These are phyloP conservation scores for Watsonalla cultraria DNA, from an alignment of 2,888 invertebrate genomes.

Conservation along the genomic window DNA sequence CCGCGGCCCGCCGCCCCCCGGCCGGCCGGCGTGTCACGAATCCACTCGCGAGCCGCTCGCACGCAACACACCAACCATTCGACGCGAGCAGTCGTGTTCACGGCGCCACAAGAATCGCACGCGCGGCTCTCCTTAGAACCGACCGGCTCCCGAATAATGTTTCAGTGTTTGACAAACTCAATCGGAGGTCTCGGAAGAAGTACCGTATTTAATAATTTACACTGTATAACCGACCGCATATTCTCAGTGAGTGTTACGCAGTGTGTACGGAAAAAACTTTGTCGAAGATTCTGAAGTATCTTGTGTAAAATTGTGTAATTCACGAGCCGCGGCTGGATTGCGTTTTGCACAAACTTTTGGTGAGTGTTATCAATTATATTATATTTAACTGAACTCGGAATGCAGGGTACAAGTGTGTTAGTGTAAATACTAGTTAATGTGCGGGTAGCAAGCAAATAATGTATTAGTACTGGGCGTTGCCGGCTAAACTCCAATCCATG, in stretches of 20 bases:
- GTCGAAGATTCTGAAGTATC: conserved; percentile 78
- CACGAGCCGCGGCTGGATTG: conserved; percentile 71
- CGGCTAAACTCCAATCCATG: conserved; percentile 42
- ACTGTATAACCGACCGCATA: conserved; percentile 75
- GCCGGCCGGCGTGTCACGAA: conserved; percentile 33
- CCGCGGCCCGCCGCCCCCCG: conserved; percentile 37
- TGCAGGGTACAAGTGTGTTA: conserved; percentile 4
- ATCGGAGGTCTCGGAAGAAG: conserved; percentile 77
- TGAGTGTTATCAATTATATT: conserved; percentile 43
- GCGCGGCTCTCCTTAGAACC: conserved; percentile 71
- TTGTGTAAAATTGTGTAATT: conserved; percentile 77
- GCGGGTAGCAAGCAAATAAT: conserved; percentile 25
- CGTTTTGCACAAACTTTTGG: conserved; percentile 74
- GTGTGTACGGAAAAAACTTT: conserved; percentile 79
- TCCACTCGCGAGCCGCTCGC: conserved; percentile 33
- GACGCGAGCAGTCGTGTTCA: conserved; percentile 62
- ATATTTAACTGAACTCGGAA: conserved; percentile 5
- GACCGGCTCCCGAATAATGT: conserved; percentile 78
- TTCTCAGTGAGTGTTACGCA: conserved; percentile 79
- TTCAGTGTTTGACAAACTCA: conserved; percentile 78
- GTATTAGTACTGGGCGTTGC: conserved; percentile 54
- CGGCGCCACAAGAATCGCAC: conserved; percentile 71
- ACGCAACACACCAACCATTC: conserved; percentile 21
- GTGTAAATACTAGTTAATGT: conserved; percentile 3
- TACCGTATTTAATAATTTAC: conserved; percentile 73